Evolutionary conservation across 1,140 invertebrate genomes (phyloP).

Genomic region (Aleiodes sp.): DNA sequence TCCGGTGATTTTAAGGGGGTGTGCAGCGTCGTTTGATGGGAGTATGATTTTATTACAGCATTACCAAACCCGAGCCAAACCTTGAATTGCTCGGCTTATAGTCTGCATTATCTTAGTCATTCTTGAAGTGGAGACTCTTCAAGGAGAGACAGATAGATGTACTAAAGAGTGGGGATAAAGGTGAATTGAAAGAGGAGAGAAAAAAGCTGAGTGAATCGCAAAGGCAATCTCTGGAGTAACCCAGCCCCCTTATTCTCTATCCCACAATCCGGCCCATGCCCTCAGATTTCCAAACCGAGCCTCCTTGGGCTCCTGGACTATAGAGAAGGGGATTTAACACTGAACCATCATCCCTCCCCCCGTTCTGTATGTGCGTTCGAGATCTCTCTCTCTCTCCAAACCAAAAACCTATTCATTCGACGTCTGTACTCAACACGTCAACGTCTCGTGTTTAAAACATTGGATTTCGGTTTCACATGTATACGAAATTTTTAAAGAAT

Average conservation of each 20-base stretch:
- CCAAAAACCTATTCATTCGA: slow-evolving; percentile 34
- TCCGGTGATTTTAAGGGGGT: slow-evolving; percentile 50
- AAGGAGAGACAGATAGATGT: slow-evolving; percentile 31
- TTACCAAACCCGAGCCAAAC: slow-evolving; percentile 63
- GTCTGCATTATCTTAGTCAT: slow-evolving; percentile 64
- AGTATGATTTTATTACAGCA: slow-evolving; percentile 68
- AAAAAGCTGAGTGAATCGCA: not conserved
- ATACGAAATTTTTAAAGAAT: not conserved
- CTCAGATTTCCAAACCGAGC: not conserved
- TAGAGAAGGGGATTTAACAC: not conserved
- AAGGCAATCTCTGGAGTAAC: not conserved
- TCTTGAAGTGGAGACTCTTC: slow-evolving; percentile 18
- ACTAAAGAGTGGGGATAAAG: not conserved
- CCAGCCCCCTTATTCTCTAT: not conserved
- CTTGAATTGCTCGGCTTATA: slow-evolving; percentile 65
- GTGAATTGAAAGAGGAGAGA: not conserved
- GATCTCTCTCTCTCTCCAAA: slow-evolving; percentile 31
- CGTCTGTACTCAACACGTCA: slow-evolving; percentile 7
- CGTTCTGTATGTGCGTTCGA: slow-evolving; percentile 38
- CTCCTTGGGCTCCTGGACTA: not conserved
- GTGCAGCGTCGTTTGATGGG: slow-evolving; percentile 62
- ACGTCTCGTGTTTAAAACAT: slow-evolving; percentile 6
- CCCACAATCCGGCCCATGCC: not conserved
- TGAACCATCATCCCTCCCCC: slow-evolving; percentile 29
- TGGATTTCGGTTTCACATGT: not conserved